A percentile compares a stretch with the other conserved stretches of the same genome.
Conservation (phyloP, 1,140 invertebrate species). For the Bombus consobrinus region DNA sequence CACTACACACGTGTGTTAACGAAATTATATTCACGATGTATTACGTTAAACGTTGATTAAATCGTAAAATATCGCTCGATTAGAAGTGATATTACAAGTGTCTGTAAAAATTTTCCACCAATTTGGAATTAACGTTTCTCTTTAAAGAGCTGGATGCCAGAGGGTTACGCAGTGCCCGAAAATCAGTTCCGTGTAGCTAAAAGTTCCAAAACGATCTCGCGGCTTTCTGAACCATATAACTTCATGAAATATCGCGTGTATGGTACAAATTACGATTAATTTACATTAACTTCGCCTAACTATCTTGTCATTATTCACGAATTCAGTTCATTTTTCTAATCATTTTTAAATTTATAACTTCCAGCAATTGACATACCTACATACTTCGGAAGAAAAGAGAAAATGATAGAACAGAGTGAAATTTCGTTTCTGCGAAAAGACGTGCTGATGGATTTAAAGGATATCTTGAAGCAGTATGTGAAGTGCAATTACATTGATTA, state of each 20-base stretch:
- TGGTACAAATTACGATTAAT: conserved; percentile 35
- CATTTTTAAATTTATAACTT: background rate
- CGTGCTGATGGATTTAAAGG: background rate
- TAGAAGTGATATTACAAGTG: background rate
- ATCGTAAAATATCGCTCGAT: background rate
- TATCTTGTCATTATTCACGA: background rate
- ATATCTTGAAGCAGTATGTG: background rate
- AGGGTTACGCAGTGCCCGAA: background rate
- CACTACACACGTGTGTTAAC: background rate
- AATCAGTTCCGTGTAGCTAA: background rate
- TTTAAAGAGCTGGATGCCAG: background rate
- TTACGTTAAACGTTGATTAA: background rate
- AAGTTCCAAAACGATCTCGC: conserved; percentile 4
- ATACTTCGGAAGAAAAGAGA: background rate
- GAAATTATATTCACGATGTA: background rate
- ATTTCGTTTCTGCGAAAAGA: background rate
- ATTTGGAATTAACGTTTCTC: background rate
- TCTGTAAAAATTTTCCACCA: background rate
- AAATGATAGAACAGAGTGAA: no score
- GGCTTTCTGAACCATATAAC: background rate
- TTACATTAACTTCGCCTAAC: conserved; percentile 10
- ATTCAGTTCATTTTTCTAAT: background rate
- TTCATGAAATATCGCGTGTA: conserved; percentile 22
- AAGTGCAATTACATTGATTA: conserved; percentile 20
- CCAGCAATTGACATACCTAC: background rate